A percentile compares a stretch with the other conserved stretches of the same genome.
These are phyloP conservation scores for Pimephales promelas DNA, from an alignment of 2,113 vertebrate genomes.

Conservation along the genomic window DNA sequence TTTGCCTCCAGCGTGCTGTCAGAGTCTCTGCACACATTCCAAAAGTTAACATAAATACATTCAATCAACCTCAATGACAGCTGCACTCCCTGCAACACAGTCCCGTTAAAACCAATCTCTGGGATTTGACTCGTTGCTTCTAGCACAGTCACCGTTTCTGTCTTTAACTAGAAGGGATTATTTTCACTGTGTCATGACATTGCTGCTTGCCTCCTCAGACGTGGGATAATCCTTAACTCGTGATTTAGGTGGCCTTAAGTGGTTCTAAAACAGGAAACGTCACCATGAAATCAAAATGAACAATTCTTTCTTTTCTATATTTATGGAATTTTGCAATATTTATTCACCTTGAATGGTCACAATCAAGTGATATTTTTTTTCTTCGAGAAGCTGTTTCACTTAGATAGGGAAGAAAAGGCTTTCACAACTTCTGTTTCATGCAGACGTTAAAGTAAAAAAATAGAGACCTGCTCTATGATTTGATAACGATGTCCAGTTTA, in stretches of 20 bases:
- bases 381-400: too few species aligned
- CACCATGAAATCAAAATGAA: too few species aligned
- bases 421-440: too few species aligned
- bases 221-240: neutral
- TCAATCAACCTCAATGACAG: conserved; percentile 49
- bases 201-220: neutral
- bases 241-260: conserved; percentile 29
- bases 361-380: too few species aligned
- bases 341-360: too few species aligned
- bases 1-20: neutral
- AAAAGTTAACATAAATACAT: conserved; percentile 56
- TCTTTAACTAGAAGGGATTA: conserved; percentile 15
- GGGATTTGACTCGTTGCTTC: conserved; percentile 24
- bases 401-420: too few species aligned
- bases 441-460: too few species aligned
- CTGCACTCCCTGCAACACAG: conserved; percentile 12
- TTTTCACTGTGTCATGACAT: conserved; percentile 31
- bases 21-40: conserved; percentile 54
- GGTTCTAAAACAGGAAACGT: neutral
- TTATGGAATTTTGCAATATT: too few species aligned
- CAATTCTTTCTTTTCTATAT: too few species aligned
- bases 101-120: conserved; percentile 46
- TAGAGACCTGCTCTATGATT: too few species aligned
- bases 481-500: neutral
- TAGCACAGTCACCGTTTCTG: neutral